Evolutionary conservation across 2,888 invertebrate species (phyloP), one percentile per base, ranked within the genome.

Genomic region (Nebria brevicollis): DNA sequence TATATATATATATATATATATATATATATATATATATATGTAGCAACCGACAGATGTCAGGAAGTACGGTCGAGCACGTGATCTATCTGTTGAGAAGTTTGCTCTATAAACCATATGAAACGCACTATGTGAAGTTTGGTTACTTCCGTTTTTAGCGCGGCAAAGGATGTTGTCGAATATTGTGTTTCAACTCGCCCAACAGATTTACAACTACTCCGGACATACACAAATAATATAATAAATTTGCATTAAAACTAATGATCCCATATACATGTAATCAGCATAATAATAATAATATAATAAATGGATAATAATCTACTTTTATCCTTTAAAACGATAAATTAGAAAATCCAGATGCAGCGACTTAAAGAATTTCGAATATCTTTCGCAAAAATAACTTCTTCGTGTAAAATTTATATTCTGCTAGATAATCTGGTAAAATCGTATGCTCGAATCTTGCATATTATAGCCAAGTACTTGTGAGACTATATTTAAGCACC

Each of bases 61-160:
- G 80, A 80, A 80, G 80, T 75, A 72, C 72, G 70, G 34, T 64
- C 43, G 74, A 83, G 43, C 84, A 86, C 86, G 86, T 86, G 86
- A 86, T 86, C 86, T 85, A 84, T 85, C 84, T 82, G 83, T 79
- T 75, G 54, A 75, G 80, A 80, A 80, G 75, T 80, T 80, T 80
- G 65, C 75, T 54, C 4, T 54, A 54, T 54, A 54, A 54, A 54
- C 54, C 54, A 54, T 54, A 81, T 72, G 72, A 75, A 54, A 75
- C 80, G 80, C 82, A 85, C 85, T 85, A 85, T 85, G 86, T 85
- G 86, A 80, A 80, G 66, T 70, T 75, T 54, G 41, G 80, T 80
- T 80, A 75, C 80, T 80, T 80, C 80, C 80, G 80, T 64, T 75
- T 79, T 54, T 54, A 8, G 42, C 79, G 74, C 79, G 79, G 75